Percentiles rank a stretch among this genome's conserved stretches.
Conservation (phyloP, 2,797 vertebrate species). For the Acanthurus leucopareius region DNA sequence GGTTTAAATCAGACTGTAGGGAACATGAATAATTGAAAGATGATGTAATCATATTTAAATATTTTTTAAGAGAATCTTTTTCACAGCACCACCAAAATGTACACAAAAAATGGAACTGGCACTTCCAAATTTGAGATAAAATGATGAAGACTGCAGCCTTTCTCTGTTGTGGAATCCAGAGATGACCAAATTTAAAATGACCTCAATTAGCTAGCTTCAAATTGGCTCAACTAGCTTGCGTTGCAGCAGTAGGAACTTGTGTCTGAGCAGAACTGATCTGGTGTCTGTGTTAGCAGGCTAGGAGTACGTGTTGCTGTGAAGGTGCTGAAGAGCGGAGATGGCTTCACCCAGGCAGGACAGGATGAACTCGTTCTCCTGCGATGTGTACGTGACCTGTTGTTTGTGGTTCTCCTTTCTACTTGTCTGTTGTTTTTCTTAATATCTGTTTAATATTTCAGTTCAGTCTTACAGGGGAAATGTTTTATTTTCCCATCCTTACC, state of each 20-base stretch:
- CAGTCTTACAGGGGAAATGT: background rate
- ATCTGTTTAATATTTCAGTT: background rate
- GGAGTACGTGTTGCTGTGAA: slow-evolving; percentile 87
- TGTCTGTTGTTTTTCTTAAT: too few species aligned
- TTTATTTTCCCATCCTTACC: background rate
- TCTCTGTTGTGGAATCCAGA: background rate
- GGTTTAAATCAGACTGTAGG: slow-evolving; percentile 6
- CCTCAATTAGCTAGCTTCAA: too few species aligned
- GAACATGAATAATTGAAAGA: background rate
- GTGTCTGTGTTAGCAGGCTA: slow-evolving; percentile 69
- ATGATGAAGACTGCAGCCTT: background rate
- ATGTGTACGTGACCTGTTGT: slow-evolving; percentile 78
- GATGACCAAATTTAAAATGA: too few species aligned
- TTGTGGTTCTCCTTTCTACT: slow-evolving; percentile 7
- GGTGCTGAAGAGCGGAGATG: slow-evolving; percentile 87
- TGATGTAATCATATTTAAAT: background rate
- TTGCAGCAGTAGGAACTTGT: background rate
- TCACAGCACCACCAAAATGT: background rate
- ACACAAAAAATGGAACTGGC: background rate
- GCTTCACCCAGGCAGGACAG: slow-evolving; percentile 86
- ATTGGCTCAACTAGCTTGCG: too few species aligned
- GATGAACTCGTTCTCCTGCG: slow-evolving; percentile 88
- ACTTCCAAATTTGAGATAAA: background rate
- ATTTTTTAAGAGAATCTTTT: too few species aligned
- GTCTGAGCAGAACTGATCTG: background rate